A percentile compares a stretch with the other conserved stretches of the same genome.
phyloP scores from a whole-genome alignment of 2,113 vertebrate genomes.

The Oryzias celebensis region DNA sequence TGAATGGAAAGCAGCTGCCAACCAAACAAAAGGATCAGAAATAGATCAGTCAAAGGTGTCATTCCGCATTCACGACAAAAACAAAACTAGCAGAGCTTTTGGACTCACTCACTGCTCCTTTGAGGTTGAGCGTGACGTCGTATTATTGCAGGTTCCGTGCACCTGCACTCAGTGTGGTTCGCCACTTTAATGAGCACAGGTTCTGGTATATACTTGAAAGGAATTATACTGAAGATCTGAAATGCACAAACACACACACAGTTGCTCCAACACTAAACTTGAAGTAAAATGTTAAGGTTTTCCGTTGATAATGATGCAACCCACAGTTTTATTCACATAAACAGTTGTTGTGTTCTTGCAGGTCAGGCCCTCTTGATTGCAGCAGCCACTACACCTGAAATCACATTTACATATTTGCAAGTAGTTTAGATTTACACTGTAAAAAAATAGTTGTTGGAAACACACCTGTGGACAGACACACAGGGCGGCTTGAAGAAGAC shows the following conservation, averaged over 20 bases:
- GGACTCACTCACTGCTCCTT: conserved; percentile 69
- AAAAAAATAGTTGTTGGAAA: not conserved
- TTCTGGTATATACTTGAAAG: conserved; percentile 89
- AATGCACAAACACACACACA: conserved; percentile 6
- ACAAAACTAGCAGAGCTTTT: not conserved
- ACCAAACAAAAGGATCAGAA: conserved; percentile 3
- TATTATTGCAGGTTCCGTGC: conserved; percentile 80
- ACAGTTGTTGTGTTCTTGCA: conserved; percentile 89
- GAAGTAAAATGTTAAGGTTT: not conserved
- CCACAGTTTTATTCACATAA: conserved; percentile 93
- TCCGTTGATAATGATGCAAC: conserved; percentile 9
- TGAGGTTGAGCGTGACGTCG: conserved; percentile 71
- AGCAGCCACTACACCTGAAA: conserved; percentile 92
- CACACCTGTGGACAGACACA: conserved; percentile 87
- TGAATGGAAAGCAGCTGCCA: conserved; percentile 66
- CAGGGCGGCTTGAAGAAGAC: conserved; percentile 97
- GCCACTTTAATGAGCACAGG: conserved; percentile 90
- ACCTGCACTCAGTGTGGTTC: conserved; percentile 92
- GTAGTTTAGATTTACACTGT: not conserved
- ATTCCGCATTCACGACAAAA: not conserved
- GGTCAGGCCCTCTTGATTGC: conserved; percentile 88
- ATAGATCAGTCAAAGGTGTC: not conserved
- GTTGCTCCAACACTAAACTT: not conserved
- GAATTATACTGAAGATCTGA: conserved; percentile 90
- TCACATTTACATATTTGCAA: not conserved